Base-by-base conservation (phyloP, 2,113 vertebrate genomes). In the Microcebus griseorufus region DNA sequence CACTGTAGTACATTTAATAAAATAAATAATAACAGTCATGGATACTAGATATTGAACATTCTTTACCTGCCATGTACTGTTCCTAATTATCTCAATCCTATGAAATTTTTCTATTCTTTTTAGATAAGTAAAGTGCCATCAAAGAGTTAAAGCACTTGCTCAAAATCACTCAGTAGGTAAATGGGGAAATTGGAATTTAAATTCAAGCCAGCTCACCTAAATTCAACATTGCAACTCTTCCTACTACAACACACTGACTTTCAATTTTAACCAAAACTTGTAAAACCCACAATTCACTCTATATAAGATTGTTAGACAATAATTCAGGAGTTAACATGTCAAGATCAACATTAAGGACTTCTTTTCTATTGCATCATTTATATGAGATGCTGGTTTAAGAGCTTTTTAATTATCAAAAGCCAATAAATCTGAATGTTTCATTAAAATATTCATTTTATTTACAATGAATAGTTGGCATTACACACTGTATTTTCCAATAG, bases 401-500 rank as follows among this genome's bases (percentile, higher is more conserved):
- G 5, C 14, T 58, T 85, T n/a, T 42, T 32, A 13, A 48, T 86
- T 73, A 55, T 55, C 27, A 93, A 27, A 90, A 84, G 25, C 55
- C 10, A 92, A 82, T 75, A 92, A 78, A 80, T 87, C 92, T 42
- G 9, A 96, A 84, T 51, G 3, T 9, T 37, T 80, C 37, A 64
- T 70, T 87, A 39, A 58, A 90, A 90, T 65, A 62, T 93, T 86
- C 48, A 95, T 58, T 96, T 93, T 88, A 16, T 4, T 96, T 93
- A 53, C 13, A 88, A 23, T 62, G 39, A 88, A 78, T 88, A 89
- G 75, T 85, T 95, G 42, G 32, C 13, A 92, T 73, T 60, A 82
- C 58, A 14, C 6, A 29, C 2, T 42, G 10, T 32, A 83, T 69
- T 94, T 94, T 92, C 48, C 29, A 86, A 96, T 18, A 75, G 37